phyloP scores from a whole-genome alignment of 2,888 invertebrate genomes.

The Xestia c-nigrum region DNA sequence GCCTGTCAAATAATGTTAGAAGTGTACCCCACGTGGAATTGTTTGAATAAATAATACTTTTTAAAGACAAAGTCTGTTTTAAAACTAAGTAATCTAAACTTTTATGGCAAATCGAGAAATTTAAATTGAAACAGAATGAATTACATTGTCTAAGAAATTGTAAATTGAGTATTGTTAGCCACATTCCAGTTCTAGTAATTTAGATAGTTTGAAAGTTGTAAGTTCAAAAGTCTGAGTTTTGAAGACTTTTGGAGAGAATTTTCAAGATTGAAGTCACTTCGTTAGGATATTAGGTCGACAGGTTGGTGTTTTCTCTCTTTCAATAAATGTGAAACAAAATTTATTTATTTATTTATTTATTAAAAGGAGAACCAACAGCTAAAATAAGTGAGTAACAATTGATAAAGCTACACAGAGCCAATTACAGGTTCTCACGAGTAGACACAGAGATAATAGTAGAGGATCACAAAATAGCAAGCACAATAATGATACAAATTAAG shows the following conservation, averaged over 20 bases:
- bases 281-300: neutral
- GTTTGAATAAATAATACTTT: neutral
- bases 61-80: conserved; percentile 18
- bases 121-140: conserved; percentile 31
- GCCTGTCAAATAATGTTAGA: conserved; percentile 27
- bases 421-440: no score
- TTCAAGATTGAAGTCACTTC: neutral
- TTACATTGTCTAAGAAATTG: conserved; percentile 27
- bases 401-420: no score
- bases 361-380: no score
- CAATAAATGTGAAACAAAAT: neutral
- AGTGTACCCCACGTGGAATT: conserved; percentile 3
- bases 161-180: conserved; percentile 43
- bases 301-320: neutral
- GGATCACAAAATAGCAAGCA: no score
- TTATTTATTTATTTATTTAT: no score
- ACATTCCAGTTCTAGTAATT: conserved; percentile 3
- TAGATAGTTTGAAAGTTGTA: conserved; percentile 24
- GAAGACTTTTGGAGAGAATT: neutral
- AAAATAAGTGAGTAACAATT: no score
- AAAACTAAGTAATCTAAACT: conserved; percentile 45
- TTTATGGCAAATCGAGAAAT: conserved; percentile 22
- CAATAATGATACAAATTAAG: no score
- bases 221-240: conserved; percentile 4
- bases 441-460: no score